Evolutionary conservation across 2,888 invertebrate genomes (phyloP).

Genomic region (Hetaerina titia): DNA sequence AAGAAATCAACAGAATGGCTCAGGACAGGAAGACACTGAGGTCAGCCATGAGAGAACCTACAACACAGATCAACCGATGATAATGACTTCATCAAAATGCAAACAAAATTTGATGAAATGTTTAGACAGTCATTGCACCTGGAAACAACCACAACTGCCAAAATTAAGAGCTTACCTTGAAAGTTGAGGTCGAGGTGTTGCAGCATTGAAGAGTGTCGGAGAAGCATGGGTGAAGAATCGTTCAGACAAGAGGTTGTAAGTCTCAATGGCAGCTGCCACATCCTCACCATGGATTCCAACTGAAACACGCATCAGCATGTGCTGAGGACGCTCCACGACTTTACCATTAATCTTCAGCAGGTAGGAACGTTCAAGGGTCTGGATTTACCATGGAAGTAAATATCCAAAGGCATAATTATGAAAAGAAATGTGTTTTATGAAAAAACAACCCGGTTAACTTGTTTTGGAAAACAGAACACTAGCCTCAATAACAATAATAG

Average conservation of each 20-base stretch:
- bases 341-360: constrained; percentile 93
- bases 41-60: background rate
- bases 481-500: too few relatives aligned
- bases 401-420: background rate
- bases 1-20: too few relatives aligned
- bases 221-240: constrained; percentile 98
- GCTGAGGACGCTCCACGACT: constrained; percentile 97
- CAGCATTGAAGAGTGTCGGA: constrained; percentile 97
- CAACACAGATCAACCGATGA: background rate
- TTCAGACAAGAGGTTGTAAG: constrained; percentile 96
- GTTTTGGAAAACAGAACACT: too few relatives aligned
- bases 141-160: background rate
- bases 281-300: constrained; percentile 98
- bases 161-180: constrained; percentile 81
- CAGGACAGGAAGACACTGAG: too few relatives aligned
- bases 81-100: too few relatives aligned
- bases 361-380: constrained; percentile 96
- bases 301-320: constrained; percentile 98
- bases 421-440: too few relatives aligned
- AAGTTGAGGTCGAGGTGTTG: constrained; percentile 93
- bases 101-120: background rate
- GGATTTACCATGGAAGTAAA: constrained; percentile 70
- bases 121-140: too few relatives aligned
- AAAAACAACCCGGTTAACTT: too few relatives aligned
- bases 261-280: constrained; percentile 94